Percentiles rank a stretch among this genome's conserved stretches.
Evolutionary conservation across 2,888 invertebrate genomes (phyloP).

Genomic region (Drosophila vallismaia): DNA sequence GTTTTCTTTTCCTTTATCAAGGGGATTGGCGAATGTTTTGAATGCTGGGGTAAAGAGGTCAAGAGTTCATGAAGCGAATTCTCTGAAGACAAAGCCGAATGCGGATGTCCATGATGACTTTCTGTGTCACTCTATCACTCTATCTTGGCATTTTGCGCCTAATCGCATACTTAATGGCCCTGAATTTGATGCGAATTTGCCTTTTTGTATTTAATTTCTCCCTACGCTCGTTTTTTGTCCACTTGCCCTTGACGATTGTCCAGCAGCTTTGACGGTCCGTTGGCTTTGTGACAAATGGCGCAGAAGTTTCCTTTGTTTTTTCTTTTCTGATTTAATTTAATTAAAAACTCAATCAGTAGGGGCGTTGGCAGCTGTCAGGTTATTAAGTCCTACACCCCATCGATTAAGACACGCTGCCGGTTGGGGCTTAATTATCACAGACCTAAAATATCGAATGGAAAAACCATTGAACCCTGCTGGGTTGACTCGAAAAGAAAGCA

Average conservation of each 20-base stretch:
- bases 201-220: slow-evolving; percentile 14
- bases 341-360: slow-evolving; percentile 53
- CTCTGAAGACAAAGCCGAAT: slow-evolving; percentile 6
- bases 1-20: not conserved
- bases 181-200: slow-evolving; percentile 60
- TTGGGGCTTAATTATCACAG: slow-evolving; percentile 18
- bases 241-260: not conserved
- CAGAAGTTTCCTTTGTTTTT: slow-evolving; percentile 35
- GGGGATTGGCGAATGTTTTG: not conserved
- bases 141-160: slow-evolving; percentile 26
- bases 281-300: slow-evolving; percentile 54
- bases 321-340: slow-evolving; percentile 61
- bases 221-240: not conserved
- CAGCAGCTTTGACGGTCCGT: slow-evolving; percentile 37
- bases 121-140: slow-evolving; percentile 9
- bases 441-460: not conserved
- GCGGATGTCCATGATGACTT: slow-evolving; percentile 26
- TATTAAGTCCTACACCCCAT: slow-evolving; percentile 53
- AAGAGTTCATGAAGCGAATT: slow-evolving; percentile 16
- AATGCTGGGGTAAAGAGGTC: slow-evolving; percentile 7
- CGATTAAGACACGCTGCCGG: slow-evolving; percentile 8
- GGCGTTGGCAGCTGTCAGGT: slow-evolving; percentile 39
- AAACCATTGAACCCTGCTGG: slow-evolving; percentile 30
- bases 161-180: slow-evolving; percentile 59
- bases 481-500: not conserved